Conservation (phyloP, 2,797 vertebrate genomes). For the Clarias pachynema region DNA sequence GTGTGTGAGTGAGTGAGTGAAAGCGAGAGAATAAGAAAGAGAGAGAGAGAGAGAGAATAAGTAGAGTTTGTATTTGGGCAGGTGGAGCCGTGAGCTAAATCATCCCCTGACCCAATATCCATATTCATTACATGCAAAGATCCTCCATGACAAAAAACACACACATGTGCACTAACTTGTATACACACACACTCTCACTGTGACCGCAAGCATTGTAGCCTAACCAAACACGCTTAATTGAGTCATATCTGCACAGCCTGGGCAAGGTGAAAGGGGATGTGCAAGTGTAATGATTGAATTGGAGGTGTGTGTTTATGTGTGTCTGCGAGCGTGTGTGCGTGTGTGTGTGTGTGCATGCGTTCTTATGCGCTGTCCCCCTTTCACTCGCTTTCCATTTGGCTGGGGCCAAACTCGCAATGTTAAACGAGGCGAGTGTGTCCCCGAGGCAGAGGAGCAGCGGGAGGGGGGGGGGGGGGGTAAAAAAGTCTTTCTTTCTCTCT, state of each 20-base stretch:
- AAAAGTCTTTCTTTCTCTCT: background rate
- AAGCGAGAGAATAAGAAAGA: background rate
- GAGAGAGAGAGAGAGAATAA: too few relatives aligned
- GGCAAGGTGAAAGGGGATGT: conserved; percentile 75
- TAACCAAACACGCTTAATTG: conserved; percentile 71
- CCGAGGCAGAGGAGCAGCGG: conserved; percentile 65
- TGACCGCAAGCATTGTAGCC: conserved; percentile 42
- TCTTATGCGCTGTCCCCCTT: conserved; percentile 58
- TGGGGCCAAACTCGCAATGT: conserved; percentile 81
- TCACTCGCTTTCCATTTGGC: conserved; percentile 68
- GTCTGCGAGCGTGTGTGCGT: background rate
- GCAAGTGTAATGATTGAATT: conserved; percentile 80
- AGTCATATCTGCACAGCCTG: conserved; percentile 73
- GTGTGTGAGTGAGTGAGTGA: conserved; percentile 4
- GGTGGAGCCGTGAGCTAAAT: conserved; percentile 51
- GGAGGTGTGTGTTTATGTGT: conserved; percentile 68
- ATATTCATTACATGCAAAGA: conserved; percentile 73
- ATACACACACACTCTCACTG: conserved; percentile 61
- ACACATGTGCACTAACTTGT: background rate
- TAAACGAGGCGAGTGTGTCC: conserved; percentile 84
- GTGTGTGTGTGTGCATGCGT: background rate
- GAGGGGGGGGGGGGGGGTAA: background rate
- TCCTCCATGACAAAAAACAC: conserved; percentile 58
- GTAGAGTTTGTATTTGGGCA: background rate
- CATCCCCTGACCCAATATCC: conserved; percentile 69